Evolutionary conservation across 2,888 invertebrate genomes (phyloP), one percentile per base, ranked within the genome.

Genomic region (Platycheirus albimanus): DNA sequence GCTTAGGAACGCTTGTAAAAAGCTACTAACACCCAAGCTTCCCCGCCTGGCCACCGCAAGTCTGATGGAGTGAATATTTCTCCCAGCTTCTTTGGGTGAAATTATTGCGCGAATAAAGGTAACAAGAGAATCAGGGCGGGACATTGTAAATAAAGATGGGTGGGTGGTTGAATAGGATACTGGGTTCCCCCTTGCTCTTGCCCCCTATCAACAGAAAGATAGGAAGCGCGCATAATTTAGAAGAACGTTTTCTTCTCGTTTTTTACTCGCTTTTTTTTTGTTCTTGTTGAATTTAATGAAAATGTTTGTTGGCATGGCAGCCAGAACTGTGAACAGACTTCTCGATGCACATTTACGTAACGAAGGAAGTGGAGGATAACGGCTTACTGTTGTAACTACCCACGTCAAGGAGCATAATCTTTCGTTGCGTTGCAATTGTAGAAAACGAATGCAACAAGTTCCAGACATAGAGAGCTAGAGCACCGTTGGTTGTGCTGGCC

Each of bases 1-100:
- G 78, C 78, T 79, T 79, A 79, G 54, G 30, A 67, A 67, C 72
- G 76, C 76, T 76, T 76, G 76, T 76, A 76, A 74, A 66, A 66
- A 74, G 64, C 64, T 47, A 77, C 70, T 33, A 51, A 66, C 66
- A 75, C 49, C 66, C 49, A 41, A 38, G 30, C 15, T 30, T 13
- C 13, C 56, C 49, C 28, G 17, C 54, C 30, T n/a, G 5, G 8
- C 56, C 38, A 10, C 15, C 17, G 5, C 5, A 30, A 45, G 30
- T 61, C 24, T 20, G 43, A 17, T 33, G 13, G 11, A 61, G 13
- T 41, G 52, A 54, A 72, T 33, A 15, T 45, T 43, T 45, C n/a
- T n/a, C 24, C 52, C 63, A 54, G 43, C 52, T 64, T 72, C 63
- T 64, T 45, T 54, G 51, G 51, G 45, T 11, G 63, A 24, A 63